phyloP scores from a whole-genome alignment of 2,888 invertebrate species.

The Pammene aurita region DNA sequence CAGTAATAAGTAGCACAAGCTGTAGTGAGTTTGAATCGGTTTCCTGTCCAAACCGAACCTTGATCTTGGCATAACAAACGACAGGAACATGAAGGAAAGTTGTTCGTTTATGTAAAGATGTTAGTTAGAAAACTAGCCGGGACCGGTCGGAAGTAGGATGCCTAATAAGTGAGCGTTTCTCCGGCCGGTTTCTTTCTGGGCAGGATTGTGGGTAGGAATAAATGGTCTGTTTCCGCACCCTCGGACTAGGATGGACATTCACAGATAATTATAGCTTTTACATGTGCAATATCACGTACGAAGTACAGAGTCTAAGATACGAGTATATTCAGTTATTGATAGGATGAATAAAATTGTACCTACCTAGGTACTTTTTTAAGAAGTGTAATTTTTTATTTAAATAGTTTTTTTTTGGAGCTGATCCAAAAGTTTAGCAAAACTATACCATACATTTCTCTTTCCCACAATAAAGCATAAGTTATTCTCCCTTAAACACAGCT shows the following conservation, averaged over 20 bases:
- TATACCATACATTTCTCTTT: no score
- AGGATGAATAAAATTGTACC: no score
- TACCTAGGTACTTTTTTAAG: no score
- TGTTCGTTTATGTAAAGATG: slow-evolving; percentile 45
- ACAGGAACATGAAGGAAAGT: slow-evolving; percentile 46
- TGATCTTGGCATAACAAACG: slow-evolving; percentile 39
- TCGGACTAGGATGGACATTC: slow-evolving; percentile 20
- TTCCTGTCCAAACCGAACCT: slow-evolving; percentile 24
- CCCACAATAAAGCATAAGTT: no score
- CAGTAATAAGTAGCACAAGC: neutral
- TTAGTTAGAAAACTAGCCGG: slow-evolving; percentile 45
- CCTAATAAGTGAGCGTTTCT: slow-evolving; percentile 35
- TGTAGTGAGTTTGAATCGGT: neutral
- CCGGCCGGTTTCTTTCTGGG: slow-evolving; percentile 31
- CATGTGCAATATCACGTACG: neutral
- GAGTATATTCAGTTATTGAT: no score
- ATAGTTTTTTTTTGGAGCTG: no score
- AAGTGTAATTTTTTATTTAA: no score
- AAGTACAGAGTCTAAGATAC: no score
- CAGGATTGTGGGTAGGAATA: slow-evolving; percentile 45
- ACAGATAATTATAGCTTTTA: slow-evolving; percentile 25
- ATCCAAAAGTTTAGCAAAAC: no score
- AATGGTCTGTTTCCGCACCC: slow-evolving; percentile 36
- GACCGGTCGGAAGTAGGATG: slow-evolving; percentile 41
- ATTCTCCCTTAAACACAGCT: no score